Conservation (phyloP, 1,140 invertebrate genomes). For the Papilio xuthus region DNA sequence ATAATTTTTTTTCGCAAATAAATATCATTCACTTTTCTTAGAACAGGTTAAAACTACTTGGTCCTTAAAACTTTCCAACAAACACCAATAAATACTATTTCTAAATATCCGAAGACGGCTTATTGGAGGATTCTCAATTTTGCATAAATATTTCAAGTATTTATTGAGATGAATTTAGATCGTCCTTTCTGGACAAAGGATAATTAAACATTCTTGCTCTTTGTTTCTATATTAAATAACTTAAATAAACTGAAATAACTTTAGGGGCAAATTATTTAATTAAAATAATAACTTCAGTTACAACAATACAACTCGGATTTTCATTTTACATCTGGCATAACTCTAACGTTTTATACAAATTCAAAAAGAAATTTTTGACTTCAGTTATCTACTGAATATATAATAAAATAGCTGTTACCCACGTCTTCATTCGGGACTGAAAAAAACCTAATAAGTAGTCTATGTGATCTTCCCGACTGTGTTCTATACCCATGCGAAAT, state of each 20-base stretch:
- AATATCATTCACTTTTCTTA: neutral
- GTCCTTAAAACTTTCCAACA: neutral
- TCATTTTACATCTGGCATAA: too few species aligned
- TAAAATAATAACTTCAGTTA: neutral
- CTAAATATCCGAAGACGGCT: neutral
- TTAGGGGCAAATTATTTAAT: neutral
- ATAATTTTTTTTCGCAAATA: too few species aligned
- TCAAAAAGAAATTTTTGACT: too few species aligned
- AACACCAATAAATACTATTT: neutral
- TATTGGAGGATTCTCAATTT: neutral
- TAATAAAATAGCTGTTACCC: too few species aligned
- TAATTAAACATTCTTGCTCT: conserved; percentile 26
- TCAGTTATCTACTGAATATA: too few species aligned
- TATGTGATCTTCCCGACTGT: too few species aligned
- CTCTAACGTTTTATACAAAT: too few species aligned
- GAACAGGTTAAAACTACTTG: neutral
- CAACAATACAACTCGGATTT: neutral
- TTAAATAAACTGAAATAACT: neutral
- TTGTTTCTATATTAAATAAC: conserved; percentile 11
- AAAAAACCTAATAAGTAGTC: too few species aligned
- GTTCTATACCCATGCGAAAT: too few species aligned
- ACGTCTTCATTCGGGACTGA: too few species aligned
- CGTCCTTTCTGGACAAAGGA: conserved; percentile 9
- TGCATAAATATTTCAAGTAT: neutral
- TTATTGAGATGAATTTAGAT: conserved; percentile 1